Evolutionary conservation across 2,888 invertebrate genomes (phyloP).

Genomic region (Disparrhopalites patrizii): DNA sequence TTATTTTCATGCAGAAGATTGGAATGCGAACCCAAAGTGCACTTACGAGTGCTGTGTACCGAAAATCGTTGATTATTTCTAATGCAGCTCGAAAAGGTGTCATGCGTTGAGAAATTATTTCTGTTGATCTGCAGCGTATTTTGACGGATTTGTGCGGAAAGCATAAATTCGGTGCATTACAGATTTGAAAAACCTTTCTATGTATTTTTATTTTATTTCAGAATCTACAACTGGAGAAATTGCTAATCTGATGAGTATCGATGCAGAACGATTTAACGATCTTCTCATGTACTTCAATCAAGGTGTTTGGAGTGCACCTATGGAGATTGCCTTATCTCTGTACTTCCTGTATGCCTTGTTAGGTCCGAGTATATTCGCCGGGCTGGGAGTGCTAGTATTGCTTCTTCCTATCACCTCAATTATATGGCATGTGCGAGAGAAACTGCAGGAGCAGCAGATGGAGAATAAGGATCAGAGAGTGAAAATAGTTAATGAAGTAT

Average conservation of each 20-base stretch:
- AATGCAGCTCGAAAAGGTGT: conserved; percentile 39
- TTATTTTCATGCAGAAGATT: conserved; percentile 56
- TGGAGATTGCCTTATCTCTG: conserved; percentile 79
- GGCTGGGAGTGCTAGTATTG: conserved; percentile 88
- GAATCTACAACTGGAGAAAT: conserved; percentile 80
- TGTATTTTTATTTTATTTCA: conserved; percentile 5
- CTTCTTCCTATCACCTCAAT: conserved; percentile 84
- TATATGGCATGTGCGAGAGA: conserved; percentile 75
- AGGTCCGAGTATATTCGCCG: conserved; percentile 80
- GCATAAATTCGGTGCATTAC: too few species aligned
- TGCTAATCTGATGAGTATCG: conserved; percentile 87
- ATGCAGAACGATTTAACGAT: conserved; percentile 83
- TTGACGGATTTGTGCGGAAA: too few species aligned
- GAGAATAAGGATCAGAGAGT: conserved; percentile 89
- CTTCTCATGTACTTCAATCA: conserved; percentile 70
- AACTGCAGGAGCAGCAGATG: conserved; percentile 81
- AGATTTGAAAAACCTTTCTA: too few species aligned
- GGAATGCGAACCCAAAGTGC: conserved; percentile 60
- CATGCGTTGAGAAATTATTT: background rate
- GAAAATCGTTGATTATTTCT: conserved; percentile 52
- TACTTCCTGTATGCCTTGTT: conserved; percentile 78
- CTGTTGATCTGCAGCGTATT: too few species aligned
- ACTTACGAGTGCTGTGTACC: conserved; percentile 58
- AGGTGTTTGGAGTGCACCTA: conserved; percentile 82
- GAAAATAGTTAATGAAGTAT: conserved; percentile 87